phyloP scores from a whole-genome alignment of 2,888 invertebrate genomes.

The Dendrolimus houi region DNA sequence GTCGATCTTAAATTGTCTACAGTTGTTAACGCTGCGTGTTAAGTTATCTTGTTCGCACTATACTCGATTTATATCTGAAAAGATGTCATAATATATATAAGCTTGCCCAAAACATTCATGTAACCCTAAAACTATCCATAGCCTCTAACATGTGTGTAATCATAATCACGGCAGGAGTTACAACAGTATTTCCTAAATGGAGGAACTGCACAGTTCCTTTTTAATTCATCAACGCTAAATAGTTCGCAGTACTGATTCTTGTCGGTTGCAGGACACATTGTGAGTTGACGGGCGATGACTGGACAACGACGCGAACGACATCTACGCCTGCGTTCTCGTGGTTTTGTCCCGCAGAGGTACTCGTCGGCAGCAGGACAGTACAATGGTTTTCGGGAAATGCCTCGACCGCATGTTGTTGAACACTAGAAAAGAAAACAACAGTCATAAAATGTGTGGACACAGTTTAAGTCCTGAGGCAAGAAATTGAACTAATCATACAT shows the following conservation, averaged over 20 bases:
- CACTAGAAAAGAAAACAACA: conserved; percentile 59
- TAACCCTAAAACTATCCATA: conserved; percentile 12
- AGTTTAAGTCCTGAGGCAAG: too few species aligned
- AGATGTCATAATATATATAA: neutral
- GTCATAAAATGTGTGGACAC: too few species aligned
- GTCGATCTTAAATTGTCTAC: too few species aligned
- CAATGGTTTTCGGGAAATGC: conserved; percentile 70
- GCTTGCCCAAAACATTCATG: neutral
- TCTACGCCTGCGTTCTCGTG: conserved; percentile 64
- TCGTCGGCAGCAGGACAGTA: conserved; percentile 70
- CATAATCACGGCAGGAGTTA: conserved; percentile 57
- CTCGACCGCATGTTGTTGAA: conserved; percentile 77
- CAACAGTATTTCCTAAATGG: conserved; percentile 78
- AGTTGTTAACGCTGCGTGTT: too few species aligned
- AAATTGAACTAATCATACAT: too few species aligned
- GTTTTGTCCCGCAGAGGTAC: conserved; percentile 70
- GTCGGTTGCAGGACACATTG: conserved; percentile 42
- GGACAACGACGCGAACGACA: conserved; percentile 63
- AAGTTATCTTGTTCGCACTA: too few species aligned
- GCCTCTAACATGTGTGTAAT: conserved; percentile 16
- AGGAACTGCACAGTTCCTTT: conserved; percentile 73
- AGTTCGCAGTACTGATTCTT: conserved; percentile 67
- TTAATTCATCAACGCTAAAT: conserved; percentile 46
- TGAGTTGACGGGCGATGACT: conserved; percentile 19
- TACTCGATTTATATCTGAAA: too few species aligned